A percentile compares a stretch with the other conserved stretches of the same genome.
Conservation (phyloP, 2,888 invertebrate species). For the Pseudococcus longispinus region DNA sequence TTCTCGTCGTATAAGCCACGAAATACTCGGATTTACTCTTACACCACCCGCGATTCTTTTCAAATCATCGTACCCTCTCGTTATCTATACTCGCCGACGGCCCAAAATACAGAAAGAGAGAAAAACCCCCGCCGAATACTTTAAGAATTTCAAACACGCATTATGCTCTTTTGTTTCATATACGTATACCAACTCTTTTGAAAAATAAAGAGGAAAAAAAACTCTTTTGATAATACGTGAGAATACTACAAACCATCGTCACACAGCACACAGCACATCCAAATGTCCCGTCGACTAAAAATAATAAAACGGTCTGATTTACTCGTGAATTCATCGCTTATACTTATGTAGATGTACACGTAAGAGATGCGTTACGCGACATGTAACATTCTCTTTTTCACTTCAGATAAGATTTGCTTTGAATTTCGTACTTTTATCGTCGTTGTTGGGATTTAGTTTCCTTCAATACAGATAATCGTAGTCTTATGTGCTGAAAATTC, state of each 20-base stretch:
- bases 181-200: not conserved
- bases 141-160: constrained; percentile 5
- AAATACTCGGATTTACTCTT: not conserved
- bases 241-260: not conserved
- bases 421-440: not conserved
- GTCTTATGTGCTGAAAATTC: too few species aligned
- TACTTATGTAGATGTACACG: not conserved
- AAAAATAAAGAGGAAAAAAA: not conserved
- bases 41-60: not conserved
- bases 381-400: not conserved
- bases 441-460: not conserved
- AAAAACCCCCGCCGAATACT: not conserved
- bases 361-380: not conserved
- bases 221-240: constrained; percentile 20
- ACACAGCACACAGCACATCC: not conserved
- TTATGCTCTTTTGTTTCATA: constrained; percentile 1
- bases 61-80: not conserved
- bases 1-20: not conserved
- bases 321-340: not conserved
- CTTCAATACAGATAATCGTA: not conserved
- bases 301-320: not conserved
- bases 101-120: not conserved
- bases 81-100: not conserved
- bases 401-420: not conserved
- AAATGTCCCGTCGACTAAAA: not conserved